These are phyloP conservation scores for Orthosia incerta DNA, from an alignment of 2,888 invertebrate genomes.

Conservation along the genomic window DNA sequence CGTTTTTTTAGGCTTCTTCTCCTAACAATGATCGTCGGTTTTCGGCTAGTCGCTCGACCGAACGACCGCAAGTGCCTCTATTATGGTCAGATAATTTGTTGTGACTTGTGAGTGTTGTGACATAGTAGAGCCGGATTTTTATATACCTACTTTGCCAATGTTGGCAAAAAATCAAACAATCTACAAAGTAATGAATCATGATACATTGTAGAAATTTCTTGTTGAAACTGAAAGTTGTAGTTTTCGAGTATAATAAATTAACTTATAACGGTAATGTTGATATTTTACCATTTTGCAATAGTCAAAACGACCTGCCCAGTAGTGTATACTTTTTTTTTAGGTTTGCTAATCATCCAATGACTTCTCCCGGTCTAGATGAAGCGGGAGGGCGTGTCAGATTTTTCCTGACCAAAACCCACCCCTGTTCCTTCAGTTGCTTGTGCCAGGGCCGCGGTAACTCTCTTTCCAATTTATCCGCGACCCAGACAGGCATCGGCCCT, in stretches of 20 bases:
- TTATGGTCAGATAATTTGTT: background rate
- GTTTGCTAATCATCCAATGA: no score
- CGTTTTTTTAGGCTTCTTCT: background rate
- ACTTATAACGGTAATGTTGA: conserved; percentile 3
- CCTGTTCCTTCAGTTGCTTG: no score
- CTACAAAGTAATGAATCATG: conserved; percentile 37
- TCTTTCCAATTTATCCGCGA: no score
- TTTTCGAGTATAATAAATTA: background rate
- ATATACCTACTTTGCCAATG: conserved; percentile 18
- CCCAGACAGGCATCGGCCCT: no score
- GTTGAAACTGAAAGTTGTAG: conserved; percentile 17
- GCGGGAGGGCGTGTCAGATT: no score
- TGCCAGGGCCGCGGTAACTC: no score
- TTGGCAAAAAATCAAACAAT: conserved; percentile 35
- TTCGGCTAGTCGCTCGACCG: background rate
- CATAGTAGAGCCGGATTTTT: conserved; percentile 7
- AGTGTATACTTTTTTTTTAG: background rate
- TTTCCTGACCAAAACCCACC: no score
- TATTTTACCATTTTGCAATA: conserved; percentile 3
- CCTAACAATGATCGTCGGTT: background rate
- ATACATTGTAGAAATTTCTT: conserved; percentile 19
- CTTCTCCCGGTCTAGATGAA: no score
- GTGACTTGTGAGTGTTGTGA: no score
- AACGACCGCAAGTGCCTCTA: conserved; percentile 5
- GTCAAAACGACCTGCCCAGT: background rate